Percentiles rank a stretch among this genome's conserved stretches.
Conservation (phyloP, 1,140 invertebrate species). For the Tachypleus tridentatus region DNA sequence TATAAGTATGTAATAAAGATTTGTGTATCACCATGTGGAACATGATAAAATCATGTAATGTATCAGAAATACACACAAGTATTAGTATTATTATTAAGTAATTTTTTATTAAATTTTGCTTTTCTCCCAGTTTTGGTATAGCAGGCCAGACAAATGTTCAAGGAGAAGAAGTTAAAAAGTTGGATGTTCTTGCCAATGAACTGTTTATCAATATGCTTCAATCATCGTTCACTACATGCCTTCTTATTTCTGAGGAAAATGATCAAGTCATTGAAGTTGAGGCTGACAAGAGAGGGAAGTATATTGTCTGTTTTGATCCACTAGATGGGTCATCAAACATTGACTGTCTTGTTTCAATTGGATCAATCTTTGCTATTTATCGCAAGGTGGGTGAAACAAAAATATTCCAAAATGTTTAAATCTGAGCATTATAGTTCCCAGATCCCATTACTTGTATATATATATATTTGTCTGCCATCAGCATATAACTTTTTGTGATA, state of each 20-base stretch:
- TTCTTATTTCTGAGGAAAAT: constrained; percentile 95
- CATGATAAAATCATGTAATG: too few species aligned
- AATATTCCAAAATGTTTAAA: not conserved
- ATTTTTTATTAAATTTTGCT: too few species aligned
- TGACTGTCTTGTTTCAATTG: constrained; percentile 96
- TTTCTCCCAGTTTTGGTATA: constrained; percentile 47
- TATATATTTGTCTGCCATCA: too few species aligned
- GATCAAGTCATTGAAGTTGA: constrained; percentile 81
- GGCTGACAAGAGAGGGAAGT: constrained; percentile 76
- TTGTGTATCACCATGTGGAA: too few species aligned
- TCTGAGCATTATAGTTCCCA: too few species aligned
- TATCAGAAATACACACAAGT: too few species aligned
- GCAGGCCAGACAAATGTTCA: constrained; percentile 89
- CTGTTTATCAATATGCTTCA: constrained; percentile 97
- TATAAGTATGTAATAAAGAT: too few species aligned
- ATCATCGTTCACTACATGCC: constrained; percentile 83
- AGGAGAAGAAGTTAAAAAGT: constrained; percentile 97
- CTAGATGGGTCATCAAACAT: constrained; percentile 99
- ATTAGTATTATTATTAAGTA: too few species aligned
- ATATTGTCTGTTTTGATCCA: constrained; percentile 97
- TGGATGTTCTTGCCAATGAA: constrained; percentile 94
- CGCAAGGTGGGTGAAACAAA: constrained; percentile 41
- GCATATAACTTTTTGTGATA: too few species aligned
- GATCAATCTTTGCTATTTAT: constrained; percentile 94
- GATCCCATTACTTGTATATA: too few species aligned